Conservation (phyloP, 2,113 vertebrate genomes). For the Xenopus borealis region DNA sequence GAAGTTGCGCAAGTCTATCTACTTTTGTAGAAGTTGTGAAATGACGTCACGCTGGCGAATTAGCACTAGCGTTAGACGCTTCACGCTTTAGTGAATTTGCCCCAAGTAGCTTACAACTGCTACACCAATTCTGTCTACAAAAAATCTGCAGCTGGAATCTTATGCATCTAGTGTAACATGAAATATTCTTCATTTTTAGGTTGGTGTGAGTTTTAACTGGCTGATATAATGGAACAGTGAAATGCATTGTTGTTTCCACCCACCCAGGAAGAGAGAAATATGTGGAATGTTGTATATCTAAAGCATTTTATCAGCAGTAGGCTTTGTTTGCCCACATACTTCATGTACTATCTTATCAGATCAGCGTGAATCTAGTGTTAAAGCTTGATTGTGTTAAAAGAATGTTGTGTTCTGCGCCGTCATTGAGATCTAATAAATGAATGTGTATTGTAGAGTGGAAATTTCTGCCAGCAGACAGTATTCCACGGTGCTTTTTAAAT, state of each 20-base stretch:
- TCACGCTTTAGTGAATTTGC: too few relatives aligned
- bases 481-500: too few relatives aligned
- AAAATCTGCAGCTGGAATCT: too few relatives aligned
- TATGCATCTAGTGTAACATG: too few relatives aligned
- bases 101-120: too few relatives aligned
- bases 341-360: conserved; percentile 51
- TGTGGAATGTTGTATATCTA: conserved; percentile 14
- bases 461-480: background rate
- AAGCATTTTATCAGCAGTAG: background rate
- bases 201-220: background rate
- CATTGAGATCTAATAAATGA: background rate
- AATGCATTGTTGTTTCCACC: background rate
- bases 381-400: conserved; percentile 45
- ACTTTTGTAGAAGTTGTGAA: too few relatives aligned
- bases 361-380: conserved; percentile 49
- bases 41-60: too few relatives aligned
- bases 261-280: background rate
- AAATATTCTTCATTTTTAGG: background rate
- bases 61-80: too few relatives aligned
- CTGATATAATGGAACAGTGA: conserved; percentile 1
- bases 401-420: conserved; percentile 30
- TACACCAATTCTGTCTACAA: too few relatives aligned
- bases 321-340: conserved; percentile 50
- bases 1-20: too few relatives aligned
- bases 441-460: background rate